Evolutionary conservation across 2,113 vertebrate species (phyloP).

Genomic region (human (Homo sapiens)): DNA sequence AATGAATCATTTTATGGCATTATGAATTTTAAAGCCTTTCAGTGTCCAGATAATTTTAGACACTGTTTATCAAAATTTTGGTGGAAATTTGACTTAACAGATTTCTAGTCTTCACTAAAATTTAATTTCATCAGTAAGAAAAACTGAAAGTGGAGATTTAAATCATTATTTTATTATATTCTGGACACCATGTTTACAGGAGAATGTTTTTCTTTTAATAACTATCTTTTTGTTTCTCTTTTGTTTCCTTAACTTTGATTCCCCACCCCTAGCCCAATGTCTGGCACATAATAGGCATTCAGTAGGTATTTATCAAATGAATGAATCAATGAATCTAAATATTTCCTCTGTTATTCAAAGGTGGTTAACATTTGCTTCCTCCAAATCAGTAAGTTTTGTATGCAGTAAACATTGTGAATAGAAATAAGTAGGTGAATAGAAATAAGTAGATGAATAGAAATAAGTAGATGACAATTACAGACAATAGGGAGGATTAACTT

Average conservation of each 20-base stretch:
- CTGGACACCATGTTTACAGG: conserved; percentile 46
- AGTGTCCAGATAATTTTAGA: not conserved
- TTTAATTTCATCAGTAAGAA: conserved; percentile 39
- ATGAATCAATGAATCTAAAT: conserved; percentile 34
- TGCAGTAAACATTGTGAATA: conserved; percentile 62
- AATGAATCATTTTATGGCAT: not conserved
- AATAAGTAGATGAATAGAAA: conserved; percentile 31
- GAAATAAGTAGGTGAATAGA: conserved; percentile 64
- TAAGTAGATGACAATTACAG: conserved; percentile 73
- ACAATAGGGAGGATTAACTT: conserved; percentile 79
- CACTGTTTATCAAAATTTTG: conserved; percentile 8
- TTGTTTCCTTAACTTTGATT: conserved; percentile 3
- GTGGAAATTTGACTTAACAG: conserved; percentile 52
- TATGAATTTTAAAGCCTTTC: not conserved
- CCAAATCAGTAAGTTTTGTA: conserved; percentile 76
- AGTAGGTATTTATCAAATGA: not conserved
- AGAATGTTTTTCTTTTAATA: conserved; percentile 52
- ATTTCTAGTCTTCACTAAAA: conserved; percentile 26
- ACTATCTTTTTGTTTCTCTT: not conserved
- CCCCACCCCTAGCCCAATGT: not conserved
- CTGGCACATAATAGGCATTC: not conserved
- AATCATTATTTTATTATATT: conserved; percentile 55
- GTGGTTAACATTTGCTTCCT: conserved; percentile 38
- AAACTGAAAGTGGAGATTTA: conserved; percentile 51
- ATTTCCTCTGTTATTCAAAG: conserved; percentile 73